Evolutionary conservation across 2,113 vertebrate species (phyloP).

Genomic region (Colius striatus): DNA sequence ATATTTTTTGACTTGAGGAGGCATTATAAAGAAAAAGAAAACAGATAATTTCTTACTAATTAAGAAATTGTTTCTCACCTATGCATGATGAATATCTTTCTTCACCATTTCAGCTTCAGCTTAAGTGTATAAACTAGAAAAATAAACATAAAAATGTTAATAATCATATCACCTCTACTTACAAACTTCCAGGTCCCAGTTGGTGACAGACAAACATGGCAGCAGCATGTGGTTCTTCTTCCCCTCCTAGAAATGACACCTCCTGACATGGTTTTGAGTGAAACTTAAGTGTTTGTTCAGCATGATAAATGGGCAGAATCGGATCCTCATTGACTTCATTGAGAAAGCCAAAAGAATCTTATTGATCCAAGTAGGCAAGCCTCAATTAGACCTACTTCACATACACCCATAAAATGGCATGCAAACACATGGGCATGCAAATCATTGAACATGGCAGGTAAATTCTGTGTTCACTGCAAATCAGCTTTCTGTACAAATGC

Average conservation of each 20-base stretch:
- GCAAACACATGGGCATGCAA: accelerated
- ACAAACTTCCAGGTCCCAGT: background rate
- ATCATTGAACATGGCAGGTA: accelerated
- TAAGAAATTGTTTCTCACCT: background rate
- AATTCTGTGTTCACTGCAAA: background rate
- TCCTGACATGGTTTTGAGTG: background rate
- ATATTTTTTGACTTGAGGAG: background rate
- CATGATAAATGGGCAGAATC: background rate
- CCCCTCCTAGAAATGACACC: background rate
- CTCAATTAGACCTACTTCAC: background rate
- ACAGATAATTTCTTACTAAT: background rate
- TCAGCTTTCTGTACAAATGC: background rate
- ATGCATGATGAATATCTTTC: background rate
- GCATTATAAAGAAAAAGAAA: background rate
- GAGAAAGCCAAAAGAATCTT: background rate
- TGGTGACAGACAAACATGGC: background rate
- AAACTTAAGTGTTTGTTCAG: background rate
- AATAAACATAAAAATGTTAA: background rate
- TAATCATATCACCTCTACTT: background rate
- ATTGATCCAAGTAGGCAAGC: background rate
- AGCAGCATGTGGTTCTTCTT: background rate
- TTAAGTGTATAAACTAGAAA: background rate
- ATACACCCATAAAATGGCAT: background rate
- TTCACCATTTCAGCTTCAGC: background rate
- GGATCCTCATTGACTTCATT: background rate